Conservation (phyloP, 2,113 vertebrate species). For the Corvus moneduloides region DNA sequence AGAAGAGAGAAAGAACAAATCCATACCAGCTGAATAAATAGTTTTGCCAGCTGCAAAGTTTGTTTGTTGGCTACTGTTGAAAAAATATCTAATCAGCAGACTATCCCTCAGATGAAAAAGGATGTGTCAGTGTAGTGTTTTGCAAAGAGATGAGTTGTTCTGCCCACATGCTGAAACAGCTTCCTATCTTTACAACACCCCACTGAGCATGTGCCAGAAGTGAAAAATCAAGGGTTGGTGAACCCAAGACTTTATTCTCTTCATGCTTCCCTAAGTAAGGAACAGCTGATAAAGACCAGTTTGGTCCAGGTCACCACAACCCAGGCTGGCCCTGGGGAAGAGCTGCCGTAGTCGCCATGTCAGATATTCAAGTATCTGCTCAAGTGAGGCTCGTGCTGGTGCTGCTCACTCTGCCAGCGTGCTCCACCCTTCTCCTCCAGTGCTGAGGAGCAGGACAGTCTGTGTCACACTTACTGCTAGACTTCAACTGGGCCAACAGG, state of each 20-base stretch:
- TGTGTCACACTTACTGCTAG: not conserved
- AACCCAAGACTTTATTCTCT: not conserved
- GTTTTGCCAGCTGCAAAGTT: not conserved
- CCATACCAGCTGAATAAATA: not conserved
- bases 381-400: not conserved
- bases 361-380: not conserved
- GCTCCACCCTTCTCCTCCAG: not conserved
- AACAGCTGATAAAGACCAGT: not conserved
- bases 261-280: not conserved
- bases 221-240: not conserved
- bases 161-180: not conserved
- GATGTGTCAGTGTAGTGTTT: not conserved
- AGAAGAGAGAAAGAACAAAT: not conserved
- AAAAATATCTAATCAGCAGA: not conserved
- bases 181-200: not conserved
- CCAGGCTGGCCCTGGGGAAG: not conserved
- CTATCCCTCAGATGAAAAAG: not conserved
- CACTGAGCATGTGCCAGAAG: not conserved
- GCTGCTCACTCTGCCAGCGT: not conserved
- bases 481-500: not conserved
- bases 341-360: fast-evolving
- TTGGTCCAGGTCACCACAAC: not conserved
- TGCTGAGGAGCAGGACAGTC: not conserved
- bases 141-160: not conserved
- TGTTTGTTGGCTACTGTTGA: not conserved